Conservation (phyloP, 2,888 invertebrate genomes). For the Epicampocera succincta region DNA sequence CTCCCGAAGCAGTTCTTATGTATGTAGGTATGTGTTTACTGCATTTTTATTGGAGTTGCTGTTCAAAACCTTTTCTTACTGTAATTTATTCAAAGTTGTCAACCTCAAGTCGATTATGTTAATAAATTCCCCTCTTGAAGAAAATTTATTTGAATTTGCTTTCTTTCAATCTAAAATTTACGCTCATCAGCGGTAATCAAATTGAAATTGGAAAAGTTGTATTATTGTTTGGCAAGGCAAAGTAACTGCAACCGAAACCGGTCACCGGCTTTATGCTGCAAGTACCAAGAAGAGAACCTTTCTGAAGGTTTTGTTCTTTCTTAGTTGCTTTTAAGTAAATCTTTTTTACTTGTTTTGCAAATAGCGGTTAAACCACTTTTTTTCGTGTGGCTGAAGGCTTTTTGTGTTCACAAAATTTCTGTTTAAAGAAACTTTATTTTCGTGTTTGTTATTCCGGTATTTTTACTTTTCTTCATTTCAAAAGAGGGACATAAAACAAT, state of each 20-base stretch:
- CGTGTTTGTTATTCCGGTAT: slow-evolving; percentile 35
- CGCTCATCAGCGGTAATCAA: no score
- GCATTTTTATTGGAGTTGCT: no score
- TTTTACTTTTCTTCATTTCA: neutral
- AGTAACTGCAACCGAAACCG: slow-evolving; percentile 50
- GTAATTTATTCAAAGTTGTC: no score
- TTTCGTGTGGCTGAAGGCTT: neutral
- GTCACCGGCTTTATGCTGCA: slow-evolving; percentile 54
- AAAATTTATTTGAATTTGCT: no score
- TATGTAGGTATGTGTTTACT: no score
- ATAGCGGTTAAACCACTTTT: slow-evolving; percentile 55
- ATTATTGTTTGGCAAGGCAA: neutral
- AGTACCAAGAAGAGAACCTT: slow-evolving; percentile 41
- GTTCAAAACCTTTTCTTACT: no score
- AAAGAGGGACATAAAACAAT: slow-evolving; percentile 7
- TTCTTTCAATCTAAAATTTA: no score
- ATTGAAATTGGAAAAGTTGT: no score
- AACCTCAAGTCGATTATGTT: no score
- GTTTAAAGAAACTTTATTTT: slow-evolving; percentile 22
- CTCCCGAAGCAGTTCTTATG: no score
- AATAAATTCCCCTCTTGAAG: no score
- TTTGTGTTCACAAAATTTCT: slow-evolving; percentile 27
- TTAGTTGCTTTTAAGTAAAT: neutral
- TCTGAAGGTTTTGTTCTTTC: slow-evolving; percentile 33
- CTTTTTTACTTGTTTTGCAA: neutral